These are phyloP conservation scores for Artibeus jamaicensis DNA, from an alignment of 2,797 vertebrate genomes.

Conservation along the genomic window DNA sequence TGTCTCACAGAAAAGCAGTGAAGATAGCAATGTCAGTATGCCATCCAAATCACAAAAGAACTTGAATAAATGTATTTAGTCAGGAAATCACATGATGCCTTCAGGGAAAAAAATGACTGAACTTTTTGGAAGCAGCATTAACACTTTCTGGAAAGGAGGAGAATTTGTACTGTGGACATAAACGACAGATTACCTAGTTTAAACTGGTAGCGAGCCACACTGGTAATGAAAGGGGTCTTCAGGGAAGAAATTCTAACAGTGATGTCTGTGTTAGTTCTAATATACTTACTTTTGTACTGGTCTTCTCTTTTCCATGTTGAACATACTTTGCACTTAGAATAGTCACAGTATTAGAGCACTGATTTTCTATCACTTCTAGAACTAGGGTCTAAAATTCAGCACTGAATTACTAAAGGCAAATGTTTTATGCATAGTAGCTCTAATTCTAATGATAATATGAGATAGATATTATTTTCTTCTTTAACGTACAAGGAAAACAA, in stretches of 20 bases:
- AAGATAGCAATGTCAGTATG: not conserved
- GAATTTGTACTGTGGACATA: not conserved
- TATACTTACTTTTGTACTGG: not conserved
- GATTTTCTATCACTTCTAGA: not conserved
- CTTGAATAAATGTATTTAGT: not conserved
- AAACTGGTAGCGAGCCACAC: not conserved
- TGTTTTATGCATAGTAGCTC: not conserved
- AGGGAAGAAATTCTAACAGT: not conserved
- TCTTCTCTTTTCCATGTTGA: not conserved
- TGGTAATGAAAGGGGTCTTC: not conserved
- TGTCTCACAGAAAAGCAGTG: not conserved
- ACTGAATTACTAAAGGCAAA: not conserved
- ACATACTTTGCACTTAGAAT: not conserved
- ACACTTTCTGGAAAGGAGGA: not conserved
- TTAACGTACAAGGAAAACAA: not conserved
- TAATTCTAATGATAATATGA: not conserved
- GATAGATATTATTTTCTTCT: not conserved
- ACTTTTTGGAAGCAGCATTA: not conserved
- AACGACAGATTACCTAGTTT: not conserved
- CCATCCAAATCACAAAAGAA: not conserved
- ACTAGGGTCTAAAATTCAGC: not conserved
- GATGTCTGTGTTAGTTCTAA: not conserved
- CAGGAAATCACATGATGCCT: not conserved
- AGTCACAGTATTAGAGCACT: not conserved
- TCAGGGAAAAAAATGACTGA: not conserved